Base-by-base conservation (phyloP, 2,888 invertebrate species). In the Metacarcinus magister region DNA sequence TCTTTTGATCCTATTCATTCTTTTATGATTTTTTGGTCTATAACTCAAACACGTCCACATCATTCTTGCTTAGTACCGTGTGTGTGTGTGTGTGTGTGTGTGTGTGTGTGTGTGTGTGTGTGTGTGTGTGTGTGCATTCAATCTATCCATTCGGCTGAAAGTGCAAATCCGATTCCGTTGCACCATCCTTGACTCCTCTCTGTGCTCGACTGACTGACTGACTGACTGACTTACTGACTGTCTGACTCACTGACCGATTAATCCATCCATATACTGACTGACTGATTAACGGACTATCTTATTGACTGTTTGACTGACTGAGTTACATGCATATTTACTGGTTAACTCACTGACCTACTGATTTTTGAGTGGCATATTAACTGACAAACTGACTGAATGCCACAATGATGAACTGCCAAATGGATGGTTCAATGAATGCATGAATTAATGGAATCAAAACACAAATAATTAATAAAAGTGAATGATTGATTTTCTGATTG, bases 71-170 rank as follows among this genome's bases (percentile, higher is more conserved):
- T n/a, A n/a, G n/a, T n/a, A n/a, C n/a, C n/a, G 67, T 67, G 67
- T 67, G 67, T 67, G 67, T 67, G 67, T 67, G 67, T 67, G 67
- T 67, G 67, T 67, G 67, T 67, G 82, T 82, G 82, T 82, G 82
- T 82, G 82, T 82, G 32, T 82, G 82, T 82, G 82, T 82, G 82
- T 82, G 82, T 82, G 32, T 82, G 32, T 32, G 82, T 82, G 82
- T 82, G 82, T 82, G 82, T 82, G 82, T 32, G 82, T 82, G 82
- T 32, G 82, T 82, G 32, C 5, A 32, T 82, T 4, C n/a, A 67
- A 67, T 67, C 5, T 67, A 5, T 67, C 67, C 67, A n/a, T 67
- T 67, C 67, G n/a, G 1, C 67, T 67, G 67, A 67, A 67, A 67
- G 67, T 67, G 5, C 67, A 67, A 67, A 67, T 67, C 67, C 23